Base-by-base conservation (phyloP, 2,888 invertebrate genomes). In the Iphiclides podalirius region DNA sequence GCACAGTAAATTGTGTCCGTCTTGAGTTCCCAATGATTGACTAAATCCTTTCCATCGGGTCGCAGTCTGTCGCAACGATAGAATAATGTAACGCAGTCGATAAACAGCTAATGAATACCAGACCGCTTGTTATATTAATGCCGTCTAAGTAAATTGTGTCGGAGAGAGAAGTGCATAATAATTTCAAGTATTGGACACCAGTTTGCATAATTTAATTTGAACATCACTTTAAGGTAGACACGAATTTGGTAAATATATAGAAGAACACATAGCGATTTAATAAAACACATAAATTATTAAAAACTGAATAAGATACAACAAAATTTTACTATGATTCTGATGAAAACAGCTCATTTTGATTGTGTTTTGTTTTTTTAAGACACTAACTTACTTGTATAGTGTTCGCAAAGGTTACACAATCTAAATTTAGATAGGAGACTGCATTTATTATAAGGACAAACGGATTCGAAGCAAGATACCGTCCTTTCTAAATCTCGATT, bases 381-480 rank as follows among this genome's bases (percentile, higher is more conserved):
- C n/a, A n/a, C n/a, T n/a, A n/a, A n/a, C n/a, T n/a, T n/a, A n/a
- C n/a, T n/a, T n/a, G n/a, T n/a, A n/a, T n/a, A n/a, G n/a, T n/a
- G n/a, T n/a, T n/a, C n/a, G n/a, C n/a, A n/a, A n/a, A n/a, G n/a
- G 26, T 26, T 26, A 26, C 26, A 26, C n/a, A 26, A 20, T 20
- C 20, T 20, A 20, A 12, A 34, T 34, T 14, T n/a, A 14, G 15
- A 36, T 39, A 8, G 31, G 26, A 2, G 9, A 8, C 1, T 38
- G 9, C 4, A 38, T 55, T 57, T 63, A 59, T 61, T 66, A 70
- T 67, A 68, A 60, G 60, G 58, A 59, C 57, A 60, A 67, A 64
- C 59, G 64, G 59, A 63, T 60, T 57, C 60, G 41, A 49, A 53
- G 42, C 49, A 47, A 54, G 45, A 66, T 69, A 55, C 52, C 53